phyloP scores from a whole-genome alignment of 2,888 invertebrate genomes.

The Sialis fuliginosa region DNA sequence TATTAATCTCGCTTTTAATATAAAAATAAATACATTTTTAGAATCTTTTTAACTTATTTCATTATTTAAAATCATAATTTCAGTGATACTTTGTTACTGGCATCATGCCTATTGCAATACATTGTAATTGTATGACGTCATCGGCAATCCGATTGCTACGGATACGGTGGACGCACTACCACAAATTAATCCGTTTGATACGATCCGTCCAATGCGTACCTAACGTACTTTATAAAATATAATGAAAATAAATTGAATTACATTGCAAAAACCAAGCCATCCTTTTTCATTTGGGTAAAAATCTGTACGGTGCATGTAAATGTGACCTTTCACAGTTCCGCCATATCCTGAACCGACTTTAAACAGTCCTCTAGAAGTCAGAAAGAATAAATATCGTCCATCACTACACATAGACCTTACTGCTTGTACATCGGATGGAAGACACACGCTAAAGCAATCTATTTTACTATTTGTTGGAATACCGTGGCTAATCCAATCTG shows the following conservation, averaged over 20 bases:
- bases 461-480: constrained; percentile 61
- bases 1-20: no score
- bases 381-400: constrained; percentile 77
- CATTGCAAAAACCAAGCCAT: constrained; percentile 75
- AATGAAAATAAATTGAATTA: constrained; percentile 24
- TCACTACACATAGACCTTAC: constrained; percentile 64
- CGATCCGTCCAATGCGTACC: no score
- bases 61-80: no score
- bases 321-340: constrained; percentile 80
- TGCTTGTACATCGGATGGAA: constrained; percentile 29
- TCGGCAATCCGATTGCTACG: no score
- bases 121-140: no score
- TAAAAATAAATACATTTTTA: no score
- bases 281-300: constrained; percentile 66
- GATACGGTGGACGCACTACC: no score
- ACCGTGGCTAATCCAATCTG: constrained; percentile 80
- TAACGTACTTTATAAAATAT: no score
- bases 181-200: no score
- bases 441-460: constrained; percentile 42
- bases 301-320: constrained; percentile 69
- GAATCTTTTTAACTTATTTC: no score
- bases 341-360: constrained; percentile 94
- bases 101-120: no score
- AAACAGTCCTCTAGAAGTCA: constrained; percentile 65
- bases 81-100: no score